phyloP scores from a whole-genome alignment of 2,888 invertebrate species.

The Aphelenchoides bicaudatus region DNA sequence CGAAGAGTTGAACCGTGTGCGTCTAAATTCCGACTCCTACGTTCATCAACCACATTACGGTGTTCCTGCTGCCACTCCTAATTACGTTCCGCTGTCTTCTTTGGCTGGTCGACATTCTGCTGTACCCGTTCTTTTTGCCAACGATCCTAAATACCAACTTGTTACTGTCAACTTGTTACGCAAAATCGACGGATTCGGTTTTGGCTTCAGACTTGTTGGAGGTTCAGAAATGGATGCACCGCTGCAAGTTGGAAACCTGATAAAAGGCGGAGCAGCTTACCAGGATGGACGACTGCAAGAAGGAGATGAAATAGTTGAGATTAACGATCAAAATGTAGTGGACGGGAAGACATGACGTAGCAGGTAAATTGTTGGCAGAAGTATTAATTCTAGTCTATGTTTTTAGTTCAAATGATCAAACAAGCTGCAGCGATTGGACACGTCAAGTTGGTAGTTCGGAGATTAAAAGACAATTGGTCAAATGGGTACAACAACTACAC shows the following conservation, averaged over 20 bases:
- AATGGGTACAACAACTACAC: constrained; percentile 20
- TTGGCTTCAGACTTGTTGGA: constrained; percentile 95
- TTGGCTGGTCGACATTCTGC: constrained; percentile 27
- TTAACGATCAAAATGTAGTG: constrained; percentile 77
- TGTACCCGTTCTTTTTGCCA: too few relatives aligned
- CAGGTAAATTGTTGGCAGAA: too few relatives aligned
- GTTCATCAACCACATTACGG: too few relatives aligned
- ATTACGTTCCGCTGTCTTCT: constrained; percentile 56
- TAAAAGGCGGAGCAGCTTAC: constrained; percentile 85
- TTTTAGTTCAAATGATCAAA: constrained; percentile 82
- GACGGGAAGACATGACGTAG: constrained; percentile 16
- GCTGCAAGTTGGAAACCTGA: constrained; percentile 76
- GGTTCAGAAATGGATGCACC: constrained; percentile 78
- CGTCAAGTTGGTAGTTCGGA: constrained; percentile 75
- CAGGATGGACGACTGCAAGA: constrained; percentile 82
- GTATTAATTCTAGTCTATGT: too few relatives aligned
- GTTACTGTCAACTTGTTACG: constrained; percentile 77
- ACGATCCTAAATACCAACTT: constrained; percentile 62
- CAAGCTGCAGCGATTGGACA: constrained; percentile 80
- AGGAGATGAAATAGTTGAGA: constrained; percentile 88
- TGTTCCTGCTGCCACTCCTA: constrained; percentile 48
- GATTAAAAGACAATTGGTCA: constrained; percentile 60
- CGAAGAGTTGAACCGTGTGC: constrained; percentile 10
- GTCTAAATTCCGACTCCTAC: background rate
- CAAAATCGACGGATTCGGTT: constrained; percentile 91